Percentiles rank a stretch among this genome's conserved stretches.
Evolutionary conservation across 2,888 invertebrate species (phyloP).

Genomic region (Acrocyrtus sp.): DNA sequence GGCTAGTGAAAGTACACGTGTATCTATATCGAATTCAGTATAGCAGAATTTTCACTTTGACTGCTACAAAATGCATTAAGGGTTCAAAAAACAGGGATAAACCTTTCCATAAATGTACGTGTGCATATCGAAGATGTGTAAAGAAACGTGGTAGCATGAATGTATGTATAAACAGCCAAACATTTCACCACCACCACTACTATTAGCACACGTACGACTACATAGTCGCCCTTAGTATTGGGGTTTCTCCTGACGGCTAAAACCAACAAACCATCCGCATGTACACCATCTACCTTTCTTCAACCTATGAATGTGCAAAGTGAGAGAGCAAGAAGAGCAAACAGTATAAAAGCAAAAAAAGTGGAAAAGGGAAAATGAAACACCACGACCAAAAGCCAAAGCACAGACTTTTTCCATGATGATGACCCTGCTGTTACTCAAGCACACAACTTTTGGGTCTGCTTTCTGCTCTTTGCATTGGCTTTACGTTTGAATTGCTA

Average conservation of each 20-base stretch:
- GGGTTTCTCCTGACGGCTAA: constrained; percentile 12
- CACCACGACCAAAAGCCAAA: constrained; percentile 1
- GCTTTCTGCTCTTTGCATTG: too few relatives aligned
- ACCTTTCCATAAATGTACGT: neutral
- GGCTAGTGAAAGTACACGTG: neutral
- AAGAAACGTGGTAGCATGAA: constrained; percentile 23
- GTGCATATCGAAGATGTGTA: neutral
- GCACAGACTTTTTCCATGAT: constrained; percentile 10
- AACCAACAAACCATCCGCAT: neutral
- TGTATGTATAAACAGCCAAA: constrained; percentile 24
- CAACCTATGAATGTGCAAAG: constrained; percentile 15
- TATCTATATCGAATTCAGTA: neutral
- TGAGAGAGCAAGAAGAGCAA: constrained; percentile 27
- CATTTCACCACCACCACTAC: constrained; percentile 1
- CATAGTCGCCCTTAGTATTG: neutral
- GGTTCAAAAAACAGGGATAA: neutral
- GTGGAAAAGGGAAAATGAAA: too few relatives aligned
- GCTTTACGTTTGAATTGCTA: constrained; percentile 19
- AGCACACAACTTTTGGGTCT: neutral
- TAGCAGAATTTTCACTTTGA: neutral
- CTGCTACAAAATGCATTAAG: neutral
- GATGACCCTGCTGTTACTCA: constrained; percentile 28
- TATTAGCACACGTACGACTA: too few relatives aligned
- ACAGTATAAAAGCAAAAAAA: constrained; percentile 22
- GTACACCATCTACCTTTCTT: constrained; percentile 1